Evolutionary conservation across 2,113 vertebrate species (phyloP), one percentile per base, ranked within the genome.

Genomic region (Rutilus rutilus): DNA sequence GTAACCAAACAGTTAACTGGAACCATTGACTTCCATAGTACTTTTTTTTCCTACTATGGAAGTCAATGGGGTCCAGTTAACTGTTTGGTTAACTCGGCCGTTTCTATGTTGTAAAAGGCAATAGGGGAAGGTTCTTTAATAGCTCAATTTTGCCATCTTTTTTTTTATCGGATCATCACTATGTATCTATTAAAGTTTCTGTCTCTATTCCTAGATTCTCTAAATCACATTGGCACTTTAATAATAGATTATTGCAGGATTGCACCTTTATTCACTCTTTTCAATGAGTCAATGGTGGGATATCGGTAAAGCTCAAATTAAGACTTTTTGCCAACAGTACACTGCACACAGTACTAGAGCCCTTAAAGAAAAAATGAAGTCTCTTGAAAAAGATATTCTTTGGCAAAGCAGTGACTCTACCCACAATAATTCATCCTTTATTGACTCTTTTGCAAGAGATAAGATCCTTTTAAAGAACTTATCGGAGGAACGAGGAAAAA

Each of bases 121-220:
- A 27, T 27, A 69, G 65, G 33, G 67, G 67, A 19, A 71, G 69
- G 1, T 42, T 73, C 23, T 75, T 42, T 74, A 74, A n/a, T 74
- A 74, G 21, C 11, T 74, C 3, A 1, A n/a, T 73, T 23, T 7
- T 4, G 9, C 69, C 36, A 23, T 74, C 71, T 3, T 74, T 71
- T 71, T 33, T 71, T 71, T 33, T 74, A 21, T 74, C 36, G 2
- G 71, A 74, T 45, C 71, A 74, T n/a, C 71, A n/a, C 39, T 74
- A 9, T 45, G 21, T 45, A 14, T 74, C 71, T n/a, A 11, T 74
- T 6, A 2, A 6, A 19, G 39, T 74, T 2, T 74, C 21, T 10
- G 71, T 74, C 42, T 7, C 9, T 27, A 11, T 30, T 33, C 4
- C 10, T 42, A 25, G 42, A 74, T 27, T 7, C 5, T 30, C 1